Evolutionary conservation across 2,888 invertebrate genomes (phyloP).

Genomic region (Dione vanillae): DNA sequence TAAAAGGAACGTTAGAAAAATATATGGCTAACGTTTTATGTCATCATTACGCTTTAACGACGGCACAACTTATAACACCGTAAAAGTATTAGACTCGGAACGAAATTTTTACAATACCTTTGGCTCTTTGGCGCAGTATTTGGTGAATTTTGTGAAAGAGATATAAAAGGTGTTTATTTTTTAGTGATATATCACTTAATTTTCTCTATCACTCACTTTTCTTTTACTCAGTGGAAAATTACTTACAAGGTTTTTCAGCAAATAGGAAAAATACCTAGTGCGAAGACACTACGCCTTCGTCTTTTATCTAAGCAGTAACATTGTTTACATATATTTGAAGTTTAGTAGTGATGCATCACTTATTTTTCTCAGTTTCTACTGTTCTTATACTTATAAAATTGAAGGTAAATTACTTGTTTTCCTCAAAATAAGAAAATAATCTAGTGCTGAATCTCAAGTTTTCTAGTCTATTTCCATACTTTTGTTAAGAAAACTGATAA

Average conservation of each 20-base stretch:
- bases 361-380: too few relatives aligned
- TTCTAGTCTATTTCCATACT: neutral
- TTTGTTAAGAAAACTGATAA: neutral
- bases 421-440: too few relatives aligned
- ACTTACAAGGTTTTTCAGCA: too few relatives aligned
- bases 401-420: too few relatives aligned
- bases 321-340: too few relatives aligned
- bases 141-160: neutral
- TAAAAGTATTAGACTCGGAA: conserved; percentile 27
- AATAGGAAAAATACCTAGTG: too few relatives aligned
- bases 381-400: too few relatives aligned
- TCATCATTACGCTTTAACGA: conserved; percentile 44
- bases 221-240: too few relatives aligned
- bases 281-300: neutral
- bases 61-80: conserved; percentile 32
- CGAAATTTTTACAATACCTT: conserved; percentile 21
- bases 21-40: conserved; percentile 40
- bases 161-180: neutral
- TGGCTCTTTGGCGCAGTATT: neutral
- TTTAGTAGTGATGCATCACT: too few relatives aligned
- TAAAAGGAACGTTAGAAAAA: conserved; percentile 43
- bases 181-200: too few relatives aligned
- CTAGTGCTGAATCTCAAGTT: too few relatives aligned
- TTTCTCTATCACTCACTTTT: neutral
- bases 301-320: too few relatives aligned